Percentiles rank a stretch among this genome's conserved stretches.
These are phyloP conservation scores for Scaptomyza montana DNA, from an alignment of 1,140 invertebrate genomes.

Conservation along the genomic window DNA sequence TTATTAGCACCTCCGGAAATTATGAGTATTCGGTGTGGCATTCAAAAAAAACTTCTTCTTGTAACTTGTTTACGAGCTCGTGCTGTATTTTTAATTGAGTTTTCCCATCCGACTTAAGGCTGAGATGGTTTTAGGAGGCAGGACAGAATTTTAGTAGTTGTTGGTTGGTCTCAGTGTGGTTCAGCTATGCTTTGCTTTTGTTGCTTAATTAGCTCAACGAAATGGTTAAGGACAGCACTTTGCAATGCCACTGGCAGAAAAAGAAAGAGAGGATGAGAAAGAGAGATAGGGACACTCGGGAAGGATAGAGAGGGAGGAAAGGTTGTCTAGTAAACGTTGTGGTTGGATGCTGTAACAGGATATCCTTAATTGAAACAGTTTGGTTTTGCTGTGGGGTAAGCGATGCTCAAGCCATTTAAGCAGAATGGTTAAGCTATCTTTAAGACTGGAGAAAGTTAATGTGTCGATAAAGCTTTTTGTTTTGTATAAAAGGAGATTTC, in stretches of 20 bases:
- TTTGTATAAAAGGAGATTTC: no score
- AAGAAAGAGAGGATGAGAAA: background rate
- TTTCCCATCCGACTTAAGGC: slow-evolving; percentile 41
- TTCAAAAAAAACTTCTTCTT: slow-evolving; percentile 41
- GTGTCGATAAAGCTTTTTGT: no score
- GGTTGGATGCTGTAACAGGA: slow-evolving; percentile 29
- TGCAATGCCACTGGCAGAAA: slow-evolving; percentile 17
- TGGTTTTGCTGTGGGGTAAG: slow-evolving; percentile 17
- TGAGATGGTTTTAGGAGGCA: slow-evolving; percentile 21
- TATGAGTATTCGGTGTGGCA: slow-evolving; percentile 69
- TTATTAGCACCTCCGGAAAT: slow-evolving; percentile 82
- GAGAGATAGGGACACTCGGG: no score
- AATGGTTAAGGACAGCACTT: slow-evolving; percentile 29
- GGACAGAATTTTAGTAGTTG: background rate
- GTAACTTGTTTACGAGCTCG: slow-evolving; percentile 68
- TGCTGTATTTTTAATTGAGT: slow-evolving; percentile 74
- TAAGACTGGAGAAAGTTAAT: no score
- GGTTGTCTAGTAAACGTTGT: slow-evolving; percentile 17
- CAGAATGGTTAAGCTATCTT: no score
- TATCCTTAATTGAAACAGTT: slow-evolving; percentile 69
- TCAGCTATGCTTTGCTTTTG: slow-evolving; percentile 52
- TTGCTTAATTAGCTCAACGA: slow-evolving; percentile 70
- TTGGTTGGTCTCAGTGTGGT: background rate
- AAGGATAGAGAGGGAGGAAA: no score
- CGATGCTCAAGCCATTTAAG: background rate